phyloP scores from a whole-genome alignment of 2,888 invertebrate species.

The Didymodactylos carnosus region DNA sequence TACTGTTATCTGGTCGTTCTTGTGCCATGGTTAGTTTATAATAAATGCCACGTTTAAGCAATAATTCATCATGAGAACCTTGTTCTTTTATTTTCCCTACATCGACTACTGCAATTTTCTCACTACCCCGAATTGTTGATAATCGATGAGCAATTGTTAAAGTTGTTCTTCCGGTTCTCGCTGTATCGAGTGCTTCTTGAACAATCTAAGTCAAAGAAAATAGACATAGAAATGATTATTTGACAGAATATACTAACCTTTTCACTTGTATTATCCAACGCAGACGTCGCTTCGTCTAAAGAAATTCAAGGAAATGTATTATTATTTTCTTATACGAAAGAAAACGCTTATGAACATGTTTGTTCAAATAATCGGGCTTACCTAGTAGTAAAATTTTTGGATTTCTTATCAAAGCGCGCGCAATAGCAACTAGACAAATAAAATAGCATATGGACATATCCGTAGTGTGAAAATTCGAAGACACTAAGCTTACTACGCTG shows the following conservation, averaged over 20 bases:
- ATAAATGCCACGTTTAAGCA: background rate
- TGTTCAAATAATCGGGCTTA: too few relatives aligned
- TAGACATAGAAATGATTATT: too few relatives aligned
- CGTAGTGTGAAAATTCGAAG: background rate
- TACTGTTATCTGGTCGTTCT: background rate
- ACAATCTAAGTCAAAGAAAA: too few relatives aligned
- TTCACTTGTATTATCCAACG: constrained; percentile 10
- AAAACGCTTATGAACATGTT: too few relatives aligned
- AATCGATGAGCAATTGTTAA: background rate
- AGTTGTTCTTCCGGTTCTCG: background rate
- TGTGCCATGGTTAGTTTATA: background rate
- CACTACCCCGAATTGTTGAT: background rate
- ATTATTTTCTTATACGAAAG: background rate
- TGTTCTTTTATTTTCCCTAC: background rate
- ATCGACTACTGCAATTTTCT: background rate
- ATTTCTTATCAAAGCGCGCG: constrained; percentile 7
- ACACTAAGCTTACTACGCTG: constrained; percentile 1
- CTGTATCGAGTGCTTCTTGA: background rate
- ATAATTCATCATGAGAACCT: background rate
- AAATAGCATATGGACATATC: background rate
- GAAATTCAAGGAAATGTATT: too few relatives aligned
- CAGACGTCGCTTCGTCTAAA: constrained; percentile 15
- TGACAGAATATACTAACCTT: too few relatives aligned
- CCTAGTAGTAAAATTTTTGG: constrained; percentile 9
- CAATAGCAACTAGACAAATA: background rate